Evolutionary conservation across 1,140 invertebrate species (phyloP), one percentile per base, ranked within the genome.

Genomic region (Zaprionus camerounensis): DNA sequence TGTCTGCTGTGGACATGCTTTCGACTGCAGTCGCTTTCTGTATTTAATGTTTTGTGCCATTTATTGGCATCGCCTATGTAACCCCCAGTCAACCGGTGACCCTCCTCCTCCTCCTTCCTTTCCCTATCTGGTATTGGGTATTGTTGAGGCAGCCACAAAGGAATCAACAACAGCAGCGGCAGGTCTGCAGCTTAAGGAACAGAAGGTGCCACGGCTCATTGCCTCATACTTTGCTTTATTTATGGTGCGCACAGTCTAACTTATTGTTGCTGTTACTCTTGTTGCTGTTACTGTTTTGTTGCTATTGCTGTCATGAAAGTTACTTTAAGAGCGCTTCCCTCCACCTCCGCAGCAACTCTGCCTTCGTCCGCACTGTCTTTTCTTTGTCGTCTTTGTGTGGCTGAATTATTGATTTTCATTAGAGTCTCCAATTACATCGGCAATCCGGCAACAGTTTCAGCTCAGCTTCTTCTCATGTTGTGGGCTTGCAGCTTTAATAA

Each of bases 341-440:
- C 24, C 24, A 26, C 24, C 24, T 5, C 5, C 4, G 4, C 20
- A 12, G 46, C 38, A 1, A 0, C n/a, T 17, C 6, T 2, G 1
- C n/a, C n/a, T 34, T 36, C 22, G 17, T n/a, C 63, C 17, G 26
- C 51, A 17, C 12, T 34, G 28, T 59, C 61, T 13, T n/a, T 11
- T 20, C 63, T 36, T 46, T 24, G 41, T 34, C 44, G 46, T 56
- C 66, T 81, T 88, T 81, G 85, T 76, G 69, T 62, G 76, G 24
- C 67, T 88, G 85, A 90, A 90, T 88, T 88, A 88, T 88, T 88
- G 84, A 88, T 88, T 88, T 88, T 88, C 78, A 88, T 88, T 90
- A 80, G 66, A 76, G 75, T 73, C 72, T 90, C 88, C 81, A 72
- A 90, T 81, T 76, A 73, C 85, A 69, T 61, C 46, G 68, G 61